Evolutionary conservation across 2,888 invertebrate genomes (phyloP), one percentile per base, ranked within the genome.

Genomic region (Actias luna): DNA sequence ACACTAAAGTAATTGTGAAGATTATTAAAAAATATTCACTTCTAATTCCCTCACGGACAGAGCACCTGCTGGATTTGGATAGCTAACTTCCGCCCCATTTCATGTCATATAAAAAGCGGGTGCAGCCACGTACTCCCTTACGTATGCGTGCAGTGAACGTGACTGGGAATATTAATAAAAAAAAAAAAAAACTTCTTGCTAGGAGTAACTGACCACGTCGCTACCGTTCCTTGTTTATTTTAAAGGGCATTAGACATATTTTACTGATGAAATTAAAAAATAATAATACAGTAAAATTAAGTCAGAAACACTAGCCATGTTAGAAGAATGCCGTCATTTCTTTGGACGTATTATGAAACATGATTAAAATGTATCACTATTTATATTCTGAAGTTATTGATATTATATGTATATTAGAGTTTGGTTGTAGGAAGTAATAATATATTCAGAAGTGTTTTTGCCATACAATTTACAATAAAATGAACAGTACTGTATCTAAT

Each of bases 21-120:
- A 14, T 25, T 36, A 18, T n/a, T 8, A 22, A 42, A n/a, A 59
- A 18, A 46, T 18, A 59, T 27, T 39, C 16, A 1, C 39, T 33
- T 52, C 55, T 27, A 29, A 29, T 18, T 27, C 50, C 18, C 18
- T 31, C 35, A 16, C 69, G 65, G 22, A 3, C 46, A 50, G 12
- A 50, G 73, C 79, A 80, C 79, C 83, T 83, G 83, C 74, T 70
- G 63, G 64, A 69, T 73, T 68, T 79, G 77, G 81, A 25, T 81
- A 74, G 75, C 64, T 71, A 72, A 72, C 78, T 83, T 83, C 84
- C 82, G 82, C 75, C 77, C 82, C 68, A 67, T 35, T 25, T 27
- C 14, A n/a, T 35, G 39, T 8, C 2, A 39, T 25, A 72, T 78
- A 76, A 55, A 55, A 55, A 55, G 36, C 36, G 55, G 33, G 36